These are phyloP conservation scores for Chiridota heheva DNA, from an alignment of 35 echinoderm and acorn worm genomes.

Conservation along the genomic window DNA sequence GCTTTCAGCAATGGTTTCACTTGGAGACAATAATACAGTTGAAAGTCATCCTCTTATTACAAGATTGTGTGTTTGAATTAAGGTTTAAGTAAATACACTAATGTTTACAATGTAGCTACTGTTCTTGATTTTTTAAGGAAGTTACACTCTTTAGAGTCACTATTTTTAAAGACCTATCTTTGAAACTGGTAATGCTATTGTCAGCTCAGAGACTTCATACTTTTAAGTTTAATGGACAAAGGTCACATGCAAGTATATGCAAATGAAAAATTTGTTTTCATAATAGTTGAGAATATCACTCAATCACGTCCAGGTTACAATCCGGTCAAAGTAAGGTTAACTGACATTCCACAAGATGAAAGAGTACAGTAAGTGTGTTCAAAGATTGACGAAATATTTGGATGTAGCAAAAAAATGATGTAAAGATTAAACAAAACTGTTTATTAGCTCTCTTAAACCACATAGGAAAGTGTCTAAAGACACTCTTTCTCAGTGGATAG, in stretches of 20 bases:
- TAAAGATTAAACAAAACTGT: neutral
- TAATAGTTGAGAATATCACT: no score
- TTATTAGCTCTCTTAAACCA: conserved; percentile 34
- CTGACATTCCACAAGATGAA: conserved; percentile 5
- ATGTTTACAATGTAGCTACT: neutral
- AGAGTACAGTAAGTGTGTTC: no score
- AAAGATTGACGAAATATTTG: conserved; percentile 31
- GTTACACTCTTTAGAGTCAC: conserved; percentile 3
- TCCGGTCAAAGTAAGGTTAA: neutral
- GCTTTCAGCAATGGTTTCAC: neutral
- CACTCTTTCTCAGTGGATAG: conserved; percentile 25
- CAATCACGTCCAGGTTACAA: conserved; percentile 21
- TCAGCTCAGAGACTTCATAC: conserved; percentile 46
- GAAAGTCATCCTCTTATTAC: conserved; percentile 25
- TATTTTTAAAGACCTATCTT: conserved; percentile 33
- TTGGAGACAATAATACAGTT: neutral
- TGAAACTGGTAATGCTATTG: conserved; percentile 22
- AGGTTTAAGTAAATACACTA: conserved; percentile 16
- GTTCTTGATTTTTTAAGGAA: conserved; percentile 9
- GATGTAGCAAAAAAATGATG: neutral
- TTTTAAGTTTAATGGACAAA: conserved; percentile 11
- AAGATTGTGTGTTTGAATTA: conserved; percentile 16
- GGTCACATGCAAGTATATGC: neutral
- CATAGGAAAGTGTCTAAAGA: neutral
- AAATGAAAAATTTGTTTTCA: no score